Percentiles rank a stretch among this genome's conserved stretches.
These are phyloP conservation scores for Limanda limanda DNA, from an alignment of 2,113 vertebrate species.

Conservation along the genomic window DNA sequence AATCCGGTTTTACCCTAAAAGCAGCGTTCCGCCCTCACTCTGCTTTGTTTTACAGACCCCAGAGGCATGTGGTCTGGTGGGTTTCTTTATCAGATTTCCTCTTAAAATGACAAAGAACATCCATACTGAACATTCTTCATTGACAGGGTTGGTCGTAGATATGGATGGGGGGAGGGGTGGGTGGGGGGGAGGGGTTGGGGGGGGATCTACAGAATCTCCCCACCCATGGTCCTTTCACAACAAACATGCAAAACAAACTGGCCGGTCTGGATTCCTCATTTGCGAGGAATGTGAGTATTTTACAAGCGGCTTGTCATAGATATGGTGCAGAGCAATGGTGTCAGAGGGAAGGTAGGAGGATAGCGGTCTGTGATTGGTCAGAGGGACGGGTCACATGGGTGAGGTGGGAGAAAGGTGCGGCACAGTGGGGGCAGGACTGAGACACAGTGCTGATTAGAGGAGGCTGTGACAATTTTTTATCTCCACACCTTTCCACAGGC, in stretches of 20 bases:
- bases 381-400: conserved; percentile 11
- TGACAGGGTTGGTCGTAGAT: not conserved
- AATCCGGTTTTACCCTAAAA: conserved; percentile 13
- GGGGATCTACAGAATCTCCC: not conserved
- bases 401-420: conserved; percentile 32
- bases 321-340: not conserved
- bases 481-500: conserved; percentile 2
- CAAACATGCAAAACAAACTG: conserved; percentile 23
- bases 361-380: conserved; percentile 42
- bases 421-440: conserved; percentile 6
- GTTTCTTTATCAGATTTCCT: conserved; percentile 3
- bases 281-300: conserved; percentile 17
- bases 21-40: not conserved
- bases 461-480: not conserved
- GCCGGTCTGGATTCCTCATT: conserved; percentile 43
- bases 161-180: no score
- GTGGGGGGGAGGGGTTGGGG: not conserved
- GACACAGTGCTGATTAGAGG: conserved; percentile 1
- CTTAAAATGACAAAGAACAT: not conserved
- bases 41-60: not conserved
- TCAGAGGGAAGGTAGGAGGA: not conserved
- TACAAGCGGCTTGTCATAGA: not conserved
- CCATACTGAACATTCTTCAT: not conserved
- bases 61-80: not conserved
- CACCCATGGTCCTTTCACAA: not conserved